phyloP scores from a whole-genome alignment of 2,888 invertebrate species.

The Aleiodes testaceus region DNA sequence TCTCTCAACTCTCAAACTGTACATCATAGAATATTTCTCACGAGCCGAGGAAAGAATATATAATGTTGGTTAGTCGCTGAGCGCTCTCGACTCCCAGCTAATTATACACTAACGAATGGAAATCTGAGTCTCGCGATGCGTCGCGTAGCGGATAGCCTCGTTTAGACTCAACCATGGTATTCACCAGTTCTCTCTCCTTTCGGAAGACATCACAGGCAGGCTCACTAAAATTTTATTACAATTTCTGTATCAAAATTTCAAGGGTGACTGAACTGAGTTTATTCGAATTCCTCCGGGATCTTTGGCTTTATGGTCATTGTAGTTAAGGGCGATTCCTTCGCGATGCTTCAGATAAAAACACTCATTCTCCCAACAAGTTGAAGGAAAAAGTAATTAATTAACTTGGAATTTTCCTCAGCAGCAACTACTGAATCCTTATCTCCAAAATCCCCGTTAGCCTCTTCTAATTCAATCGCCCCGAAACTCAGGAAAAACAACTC shows the following conservation, averaged over 20 bases:
- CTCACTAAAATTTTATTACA: conserved; percentile 5
- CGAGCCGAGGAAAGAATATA: conserved; percentile 35
- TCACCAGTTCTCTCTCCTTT: background rate
- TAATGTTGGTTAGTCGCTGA: conserved; percentile 33
- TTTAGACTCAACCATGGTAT: conserved; percentile 34
- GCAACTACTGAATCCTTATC: no score
- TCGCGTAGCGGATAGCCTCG: conserved; percentile 39
- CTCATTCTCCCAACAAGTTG: no score
- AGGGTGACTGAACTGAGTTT: conserved; percentile 16
- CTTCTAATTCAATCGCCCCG: no score
- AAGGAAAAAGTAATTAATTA: no score
- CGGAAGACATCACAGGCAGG: conserved; percentile 2
- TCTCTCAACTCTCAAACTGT: conserved; percentile 1
- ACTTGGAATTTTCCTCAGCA: no score
- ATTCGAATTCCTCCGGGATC: conserved; percentile 6
- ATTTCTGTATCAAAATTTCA: conserved; percentile 9
- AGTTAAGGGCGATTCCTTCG: no score
- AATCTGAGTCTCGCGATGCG: conserved; percentile 52
- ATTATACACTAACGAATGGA: conserved; percentile 61
- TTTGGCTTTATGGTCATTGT: background rate
- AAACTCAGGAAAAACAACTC: no score
- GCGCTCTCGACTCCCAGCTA: conserved; percentile 53
- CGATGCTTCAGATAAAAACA: no score
- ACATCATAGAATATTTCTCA: conserved; percentile 38
- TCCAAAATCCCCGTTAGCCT: no score